A percentile compares a stretch with the other conserved stretches of the same genome.
Evolutionary conservation across 2,888 invertebrate genomes (phyloP).

Genomic region (Polymixis flavicincta): DNA sequence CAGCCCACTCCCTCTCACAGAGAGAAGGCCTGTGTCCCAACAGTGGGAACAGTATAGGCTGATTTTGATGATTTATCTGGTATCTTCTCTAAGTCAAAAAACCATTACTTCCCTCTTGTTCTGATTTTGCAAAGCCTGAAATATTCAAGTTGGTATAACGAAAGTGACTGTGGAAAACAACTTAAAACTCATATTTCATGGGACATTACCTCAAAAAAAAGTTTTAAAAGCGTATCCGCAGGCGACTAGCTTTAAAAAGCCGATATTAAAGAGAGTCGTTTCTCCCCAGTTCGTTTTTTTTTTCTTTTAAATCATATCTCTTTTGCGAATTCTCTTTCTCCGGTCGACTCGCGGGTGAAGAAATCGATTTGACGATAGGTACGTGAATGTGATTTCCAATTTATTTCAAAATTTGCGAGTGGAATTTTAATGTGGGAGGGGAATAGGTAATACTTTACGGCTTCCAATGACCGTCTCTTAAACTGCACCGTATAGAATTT

Average conservation of each 20-base stretch:
- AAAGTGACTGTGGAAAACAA: conserved; percentile 46
- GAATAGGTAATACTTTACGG: conserved; percentile 66
- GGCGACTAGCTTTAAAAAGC: conserved; percentile 72
- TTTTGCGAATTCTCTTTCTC: conserved; percentile 73
- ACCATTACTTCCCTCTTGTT: background rate
- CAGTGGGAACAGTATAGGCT: no score
- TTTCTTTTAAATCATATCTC: conserved; percentile 74
- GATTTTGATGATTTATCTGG: background rate
- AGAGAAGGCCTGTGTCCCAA: no score
- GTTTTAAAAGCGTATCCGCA: conserved; percentile 66
- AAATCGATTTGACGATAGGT: conserved; percentile 81
- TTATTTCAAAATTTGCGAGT: conserved; percentile 80
- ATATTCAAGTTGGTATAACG: conserved; percentile 20
- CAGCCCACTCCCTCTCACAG: no score
- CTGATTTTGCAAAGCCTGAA: conserved; percentile 2
- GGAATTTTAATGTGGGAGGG: conserved; percentile 78
- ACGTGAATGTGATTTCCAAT: conserved; percentile 81
- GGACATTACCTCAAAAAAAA: conserved; percentile 67
- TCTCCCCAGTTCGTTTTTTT: conserved; percentile 69
- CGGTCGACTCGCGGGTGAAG: conserved; percentile 74
- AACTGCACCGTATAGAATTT: conserved; percentile 69
- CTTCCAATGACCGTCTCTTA: conserved; percentile 67
- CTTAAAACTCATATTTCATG: conserved; percentile 64
- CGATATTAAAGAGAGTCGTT: conserved; percentile 71
- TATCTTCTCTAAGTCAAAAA: background rate